Conservation (phyloP, 2,113 vertebrate species). For the Rhineura floridana region DNA sequence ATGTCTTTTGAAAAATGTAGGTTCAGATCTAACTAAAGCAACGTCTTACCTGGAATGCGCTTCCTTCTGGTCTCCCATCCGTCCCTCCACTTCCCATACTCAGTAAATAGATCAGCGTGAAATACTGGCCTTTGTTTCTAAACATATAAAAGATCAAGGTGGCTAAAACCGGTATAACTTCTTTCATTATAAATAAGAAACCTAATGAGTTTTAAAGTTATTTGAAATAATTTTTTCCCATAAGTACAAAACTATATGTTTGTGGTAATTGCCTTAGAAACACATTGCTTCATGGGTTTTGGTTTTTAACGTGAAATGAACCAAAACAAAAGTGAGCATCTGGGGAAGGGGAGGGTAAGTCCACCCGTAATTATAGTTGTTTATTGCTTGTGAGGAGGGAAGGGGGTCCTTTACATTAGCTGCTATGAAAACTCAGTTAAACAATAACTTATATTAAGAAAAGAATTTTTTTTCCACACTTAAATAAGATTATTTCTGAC, state of each 20-base stretch:
- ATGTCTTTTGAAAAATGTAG: no score
- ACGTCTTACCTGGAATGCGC: conserved; percentile 74
- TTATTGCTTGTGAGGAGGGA: no score
- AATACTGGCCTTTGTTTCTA: conserved; percentile 74
- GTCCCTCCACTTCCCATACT: conserved; percentile 84
- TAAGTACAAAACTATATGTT: background rate
- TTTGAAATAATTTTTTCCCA: background rate
- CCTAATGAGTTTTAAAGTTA: background rate
- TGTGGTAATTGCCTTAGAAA: background rate
- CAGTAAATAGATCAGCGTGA: conserved; percentile 71
- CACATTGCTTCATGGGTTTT: background rate
- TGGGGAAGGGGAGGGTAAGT: background rate
- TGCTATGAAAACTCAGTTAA: no score
- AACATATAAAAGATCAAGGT: background rate
- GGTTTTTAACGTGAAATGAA: background rate
- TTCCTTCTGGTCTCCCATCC: conserved; percentile 87
- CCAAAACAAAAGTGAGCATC: background rate
- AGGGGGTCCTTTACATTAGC: no score
- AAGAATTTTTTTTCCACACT: no score
- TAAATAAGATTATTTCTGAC: no score
- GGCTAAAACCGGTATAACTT: background rate
- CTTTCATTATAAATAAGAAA: no score
- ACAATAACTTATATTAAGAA: no score
- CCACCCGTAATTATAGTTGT: no score
- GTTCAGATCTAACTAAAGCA: background rate